phyloP scores from a whole-genome alignment of 1,140 invertebrate genomes.

The Vollenhovia emeryi region DNA sequence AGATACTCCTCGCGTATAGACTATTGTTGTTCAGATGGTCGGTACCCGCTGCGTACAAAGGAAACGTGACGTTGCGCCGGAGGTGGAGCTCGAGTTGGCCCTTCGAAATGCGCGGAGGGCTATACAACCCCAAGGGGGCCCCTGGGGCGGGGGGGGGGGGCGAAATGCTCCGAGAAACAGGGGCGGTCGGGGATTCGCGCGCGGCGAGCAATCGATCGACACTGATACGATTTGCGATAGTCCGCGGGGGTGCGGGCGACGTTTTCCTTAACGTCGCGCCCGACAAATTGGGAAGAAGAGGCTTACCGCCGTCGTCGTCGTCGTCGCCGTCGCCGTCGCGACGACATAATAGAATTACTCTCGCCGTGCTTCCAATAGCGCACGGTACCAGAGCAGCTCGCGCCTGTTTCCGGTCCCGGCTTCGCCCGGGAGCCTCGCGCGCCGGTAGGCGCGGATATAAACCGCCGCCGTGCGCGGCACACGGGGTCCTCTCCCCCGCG shows the following conservation, averaged over 20 bases:
- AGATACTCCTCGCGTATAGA: conserved; percentile 46
- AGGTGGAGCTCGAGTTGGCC: not conserved
- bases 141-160: no score
- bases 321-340: not conserved
- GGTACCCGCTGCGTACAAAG: conserved; percentile 24
- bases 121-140: conserved; percentile 58
- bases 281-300: conserved; percentile 63
- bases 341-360: conserved; percentile 26
- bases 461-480: conserved; percentile 59
- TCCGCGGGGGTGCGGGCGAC: not conserved
- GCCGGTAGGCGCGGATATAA: conserved; percentile 60
- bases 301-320: not conserved
- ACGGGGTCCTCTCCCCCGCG: conserved; percentile 65
- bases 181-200: conserved; percentile 50
- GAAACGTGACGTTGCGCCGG: conserved; percentile 40
- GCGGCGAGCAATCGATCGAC: conserved; percentile 65
- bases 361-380: conserved; percentile 17
- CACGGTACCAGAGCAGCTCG: not conserved
- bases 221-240: conserved; percentile 61
- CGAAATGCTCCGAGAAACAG: conserved; percentile 44
- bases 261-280: conserved; percentile 17
- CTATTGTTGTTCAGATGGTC: conserved; percentile 46
- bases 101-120: not conserved
- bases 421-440: not conserved
- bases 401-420: not conserved